Base-by-base conservation (phyloP, 2,888 invertebrate genomes). In the Drosophila macrospina region DNA sequence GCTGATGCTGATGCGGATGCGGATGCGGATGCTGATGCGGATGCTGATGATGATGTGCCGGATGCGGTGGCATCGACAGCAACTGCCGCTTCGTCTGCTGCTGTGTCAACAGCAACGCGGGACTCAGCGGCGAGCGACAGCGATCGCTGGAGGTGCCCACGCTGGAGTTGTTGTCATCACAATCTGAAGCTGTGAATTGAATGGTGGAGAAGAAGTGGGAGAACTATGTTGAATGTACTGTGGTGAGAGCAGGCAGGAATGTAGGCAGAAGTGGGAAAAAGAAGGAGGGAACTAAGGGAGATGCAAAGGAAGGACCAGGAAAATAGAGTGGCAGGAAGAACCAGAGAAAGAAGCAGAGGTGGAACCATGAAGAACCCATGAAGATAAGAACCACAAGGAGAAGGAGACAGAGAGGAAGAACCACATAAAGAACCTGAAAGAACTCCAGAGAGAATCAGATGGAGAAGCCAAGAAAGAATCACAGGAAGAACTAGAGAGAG, bases 91-190 rank as follows among this genome's bases (percentile, higher is more conserved):
- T 89, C n/a, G 80, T 74, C 66, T 77, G 87, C 64, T 82, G 77
- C 62, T 78, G 86, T 62, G 68, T 66, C n/a, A 82, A 57, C 56
- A 80, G 65, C 37, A 81, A 62, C 0, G 85, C 89, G 2, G 92
- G 91, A 77, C 91, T 91, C 66, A 89, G 55, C 0, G 92, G 91
- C 1, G 92, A 92, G 15, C 90, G 89, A 36, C 91, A 92, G 60
- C 92, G 91, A 73, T 92, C 92, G 74, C 92, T 92, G 20, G 86
- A 90, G 60, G 91, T 91, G 71, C 91, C 91, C 54, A 86, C 87
- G 61, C 91, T 92, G 8, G 91, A 90, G 54, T 90, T 91, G 60
- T 91, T 91, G 70, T 91, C 92, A 77, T 92, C 93, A 67, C 91
- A 90, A 69, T 92, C 93, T 42, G 91, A 91, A 69, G 89, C 91